Base-by-base conservation (phyloP, 2,113 vertebrate species). In the Oreotrochilus melanogaster region DNA sequence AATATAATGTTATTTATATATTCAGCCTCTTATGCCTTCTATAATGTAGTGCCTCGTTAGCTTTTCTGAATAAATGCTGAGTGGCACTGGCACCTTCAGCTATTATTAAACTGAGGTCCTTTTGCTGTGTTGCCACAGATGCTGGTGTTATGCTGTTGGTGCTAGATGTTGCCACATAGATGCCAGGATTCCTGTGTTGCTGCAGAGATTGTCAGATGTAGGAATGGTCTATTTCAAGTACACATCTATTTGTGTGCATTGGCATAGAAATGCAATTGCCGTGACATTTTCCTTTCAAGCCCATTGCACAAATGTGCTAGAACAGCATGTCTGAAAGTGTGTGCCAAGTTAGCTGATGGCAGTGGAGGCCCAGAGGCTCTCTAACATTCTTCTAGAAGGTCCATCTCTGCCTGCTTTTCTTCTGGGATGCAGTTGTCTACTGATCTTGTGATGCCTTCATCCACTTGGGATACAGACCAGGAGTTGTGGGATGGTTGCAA, bases 41-140 rank as follows among this genome's bases (percentile, higher is more conserved):
- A 7, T 56, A 64, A 72, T 2, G 7, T 8, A 64, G 30, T 9
- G 6, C 6, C 42, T 67, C 0, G 0, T 39, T 71, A 67, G n/a
- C 15, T 72, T 64, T 87, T 64, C 31, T 42, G 57, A 85, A 6
- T 6, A 75, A 22, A 53, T 92, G 23, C 31, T 81, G 31, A 57
- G 53, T 33, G 54, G 43, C 39, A 33, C 35, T 25, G 16, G 19
- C 51, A 45, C 25, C 45, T 18, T 21, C 54, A 70, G 14, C 14
- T 72, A 9, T 18, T 80, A 8, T 23, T 66, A 4, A 2, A 33
- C 15, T 78, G 33, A 62, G 9, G 8, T 75, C 23, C 16, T 7
- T 60, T 51, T 87, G 14, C 37, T 67, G 28, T 15, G 18, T 13
- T 85, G 31, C 14, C 14, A 31, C 5, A 47, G 31, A 13, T 28